Evolutionary conservation across 2,113 vertebrate species (phyloP).

Genomic region (Amazona vittata): DNA sequence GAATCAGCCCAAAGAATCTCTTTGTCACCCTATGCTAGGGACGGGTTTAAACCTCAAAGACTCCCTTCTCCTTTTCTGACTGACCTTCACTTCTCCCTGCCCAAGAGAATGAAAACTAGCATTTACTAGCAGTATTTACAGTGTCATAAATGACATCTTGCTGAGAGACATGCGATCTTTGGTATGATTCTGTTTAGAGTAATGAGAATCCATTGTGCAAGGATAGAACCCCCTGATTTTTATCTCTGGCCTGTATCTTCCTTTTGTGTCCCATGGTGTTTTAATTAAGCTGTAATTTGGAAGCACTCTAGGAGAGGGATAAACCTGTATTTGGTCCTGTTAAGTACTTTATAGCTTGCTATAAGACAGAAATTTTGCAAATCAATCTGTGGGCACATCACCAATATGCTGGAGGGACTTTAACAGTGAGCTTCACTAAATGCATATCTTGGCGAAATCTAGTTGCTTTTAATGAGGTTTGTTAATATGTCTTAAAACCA

Average conservation of each 20-base stretch:
- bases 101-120: neutral
- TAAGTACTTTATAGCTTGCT: constrained; percentile 4
- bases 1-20: neutral
- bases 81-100: neutral
- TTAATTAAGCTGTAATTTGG: constrained; percentile 46
- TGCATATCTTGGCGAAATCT: neutral
- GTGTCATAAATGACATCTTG: neutral
- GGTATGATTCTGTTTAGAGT: neutral
- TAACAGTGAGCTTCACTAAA: neutral
- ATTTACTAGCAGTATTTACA: neutral
- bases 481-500: neutral
- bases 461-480: neutral
- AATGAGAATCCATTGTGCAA: neutral
- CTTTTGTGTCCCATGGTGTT: neutral
- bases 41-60: neutral
- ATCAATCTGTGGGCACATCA: neutral
- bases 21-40: neutral
- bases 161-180: neutral
- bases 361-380: constrained; percentile 22
- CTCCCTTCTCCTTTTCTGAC: neutral
- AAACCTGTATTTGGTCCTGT: neutral
- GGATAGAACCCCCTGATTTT: neutral
- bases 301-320: neutral
- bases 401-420: neutral
- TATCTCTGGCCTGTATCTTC: neutral